Evolutionary conservation across 2,797 vertebrate genomes (phyloP), one percentile per base, ranked within the genome.

Genomic region (Euphonia xanthogaster): DNA sequence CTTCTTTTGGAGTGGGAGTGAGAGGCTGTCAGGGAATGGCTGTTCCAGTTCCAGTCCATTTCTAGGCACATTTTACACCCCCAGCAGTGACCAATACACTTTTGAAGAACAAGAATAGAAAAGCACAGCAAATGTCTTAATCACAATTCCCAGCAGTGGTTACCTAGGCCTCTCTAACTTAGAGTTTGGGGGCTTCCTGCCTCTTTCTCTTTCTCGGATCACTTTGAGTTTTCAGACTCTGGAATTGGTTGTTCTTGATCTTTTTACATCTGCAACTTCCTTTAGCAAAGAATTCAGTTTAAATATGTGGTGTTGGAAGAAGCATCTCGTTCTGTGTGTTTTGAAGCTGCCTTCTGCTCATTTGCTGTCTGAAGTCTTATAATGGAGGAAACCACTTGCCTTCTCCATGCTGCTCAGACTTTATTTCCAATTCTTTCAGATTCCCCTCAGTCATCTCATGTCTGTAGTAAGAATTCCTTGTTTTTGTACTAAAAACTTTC

Each of bases 1-100:
- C 31, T 63, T 40, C 44, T 53, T 44, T 67, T 67, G 45, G 8
- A 50, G 58, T 0, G 0, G 5, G 33, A 39, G 5, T 40, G 22
- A 45, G 72, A 74, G 73, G 39, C 42, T 86, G 37, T 44, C 3
- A 1, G 53, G 37, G 20, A 63, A 31, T 23, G 54, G 37, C 35
- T 1, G 2, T 47, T 80, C 22, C 1, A 4, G 42, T 72, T 80
- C 74, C 50, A 63, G 35, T 15, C 48, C 31, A 33, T 85, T 82
- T 85, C 71, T 39, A 51, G 39, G 53, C 27, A 50, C 2, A 3
- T 74, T 80, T 77, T 74, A 51, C 53, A 51, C 25, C 6, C 23
- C 25, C 22, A 25, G 33, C 25, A 58, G 67, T 4, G 30, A 78
- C 33, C 55, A 82, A 4, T 37, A 8, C 7, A 9, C 44, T 54